A percentile compares a stretch with the other conserved stretches of the same genome.
Conservation (phyloP, 1,140 invertebrate species). For the Drosophila nigrodunni region DNA sequence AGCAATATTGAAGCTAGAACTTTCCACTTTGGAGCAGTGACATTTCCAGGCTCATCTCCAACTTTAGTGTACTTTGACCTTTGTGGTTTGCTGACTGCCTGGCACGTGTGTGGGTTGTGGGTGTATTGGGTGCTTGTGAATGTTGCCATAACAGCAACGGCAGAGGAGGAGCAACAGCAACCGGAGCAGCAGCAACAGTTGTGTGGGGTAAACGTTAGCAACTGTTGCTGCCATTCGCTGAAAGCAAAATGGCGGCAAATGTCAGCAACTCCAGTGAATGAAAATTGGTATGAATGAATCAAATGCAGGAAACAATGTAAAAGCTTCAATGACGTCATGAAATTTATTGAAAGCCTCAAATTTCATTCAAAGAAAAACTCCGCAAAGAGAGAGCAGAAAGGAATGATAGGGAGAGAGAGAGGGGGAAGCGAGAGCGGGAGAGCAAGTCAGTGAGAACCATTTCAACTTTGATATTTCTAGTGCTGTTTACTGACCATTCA, state of each 20-base stretch:
- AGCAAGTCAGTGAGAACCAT: not conserved
- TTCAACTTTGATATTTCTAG: slow-evolving; percentile 65
- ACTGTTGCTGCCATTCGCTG: slow-evolving; percentile 20
- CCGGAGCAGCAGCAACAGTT: slow-evolving; percentile 21
- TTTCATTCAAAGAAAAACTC: slow-evolving; percentile 50
- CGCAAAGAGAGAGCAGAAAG: not conserved
- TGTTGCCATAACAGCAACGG: slow-evolving; percentile 36
- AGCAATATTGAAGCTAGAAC: slow-evolving; percentile 21
- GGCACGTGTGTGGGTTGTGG: slow-evolving; percentile 59
- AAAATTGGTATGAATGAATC: slow-evolving; percentile 16
- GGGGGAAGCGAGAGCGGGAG: not conserved
- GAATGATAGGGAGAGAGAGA: not conserved
- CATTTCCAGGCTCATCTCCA: slow-evolving; percentile 1
- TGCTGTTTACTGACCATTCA: not conserved
- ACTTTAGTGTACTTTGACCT: slow-evolving; percentile 64
- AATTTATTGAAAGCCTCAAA: not conserved
- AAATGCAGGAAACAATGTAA: slow-evolving; percentile 63
- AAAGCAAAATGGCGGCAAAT: slow-evolving; percentile 53
- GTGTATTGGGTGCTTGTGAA: slow-evolving; percentile 1
- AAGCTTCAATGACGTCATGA: slow-evolving; percentile 62
- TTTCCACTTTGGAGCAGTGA: slow-evolving; percentile 31
- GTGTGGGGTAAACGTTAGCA: slow-evolving; percentile 3
- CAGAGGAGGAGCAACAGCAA: slow-evolving; percentile 1
- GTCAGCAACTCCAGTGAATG: slow-evolving; percentile 8
- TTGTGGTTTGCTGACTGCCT: slow-evolving; percentile 37